Evolutionary conservation across 2,888 invertebrate species (phyloP).

Genomic region (Tholera decimalis): DNA sequence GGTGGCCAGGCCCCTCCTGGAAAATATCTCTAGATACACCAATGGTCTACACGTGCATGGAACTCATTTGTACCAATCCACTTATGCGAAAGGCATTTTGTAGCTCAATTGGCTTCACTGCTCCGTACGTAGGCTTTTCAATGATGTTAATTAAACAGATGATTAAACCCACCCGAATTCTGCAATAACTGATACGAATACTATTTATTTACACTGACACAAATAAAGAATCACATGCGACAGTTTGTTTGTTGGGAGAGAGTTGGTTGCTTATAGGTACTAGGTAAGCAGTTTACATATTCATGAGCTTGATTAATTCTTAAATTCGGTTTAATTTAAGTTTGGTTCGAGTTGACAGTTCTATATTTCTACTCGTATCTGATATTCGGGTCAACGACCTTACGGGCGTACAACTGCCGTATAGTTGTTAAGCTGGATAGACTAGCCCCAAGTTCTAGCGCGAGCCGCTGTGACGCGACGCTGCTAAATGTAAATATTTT

Average conservation of each 20-base stretch:
- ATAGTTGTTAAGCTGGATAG: no score
- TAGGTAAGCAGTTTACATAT: neutral
- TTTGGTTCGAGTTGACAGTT: neutral
- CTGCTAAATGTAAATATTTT: no score
- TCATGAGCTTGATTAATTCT: neutral
- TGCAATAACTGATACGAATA: conserved; percentile 7
- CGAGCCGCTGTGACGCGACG: no score
- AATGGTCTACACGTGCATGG: neutral
- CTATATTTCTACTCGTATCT: neutral
- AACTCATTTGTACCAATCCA: neutral
- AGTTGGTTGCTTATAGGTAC: neutral
- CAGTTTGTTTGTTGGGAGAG: no score
- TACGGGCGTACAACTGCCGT: no score
- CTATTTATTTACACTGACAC: neutral
- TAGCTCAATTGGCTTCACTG: conserved; percentile 14
- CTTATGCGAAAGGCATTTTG: conserved; percentile 1
- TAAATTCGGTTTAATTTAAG: neutral
- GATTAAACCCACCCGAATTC: conserved; percentile 12
- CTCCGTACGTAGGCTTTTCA: neutral
- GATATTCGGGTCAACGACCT: no score
- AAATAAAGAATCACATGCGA: conserved; percentile 1
- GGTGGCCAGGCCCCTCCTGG: no score
- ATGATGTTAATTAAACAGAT: neutral
- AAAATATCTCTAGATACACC: no score
- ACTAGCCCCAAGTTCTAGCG: no score